These are phyloP conservation scores for Urophycis tenuis DNA, from an alignment of 2,797 vertebrate species.

Conservation along the genomic window DNA sequence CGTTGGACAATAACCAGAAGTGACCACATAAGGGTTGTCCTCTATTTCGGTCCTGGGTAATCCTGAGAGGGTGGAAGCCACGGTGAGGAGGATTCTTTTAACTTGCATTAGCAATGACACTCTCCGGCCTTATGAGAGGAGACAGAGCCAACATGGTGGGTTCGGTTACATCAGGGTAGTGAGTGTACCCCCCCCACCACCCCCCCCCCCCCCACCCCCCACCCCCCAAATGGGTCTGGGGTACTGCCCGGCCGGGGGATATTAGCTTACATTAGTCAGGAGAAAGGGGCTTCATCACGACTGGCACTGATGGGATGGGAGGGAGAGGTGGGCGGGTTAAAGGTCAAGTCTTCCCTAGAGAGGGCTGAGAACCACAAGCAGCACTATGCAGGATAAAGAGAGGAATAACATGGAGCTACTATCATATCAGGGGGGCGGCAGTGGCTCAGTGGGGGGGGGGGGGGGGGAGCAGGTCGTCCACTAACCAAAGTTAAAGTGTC, in stretches of 20 bases:
- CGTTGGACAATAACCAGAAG: slow-evolving; percentile 13
- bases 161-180: slow-evolving; percentile 52
- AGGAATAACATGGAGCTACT: slow-evolving; percentile 29
- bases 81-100: slow-evolving; percentile 42
- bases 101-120: slow-evolving; percentile 44
- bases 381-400: slow-evolving; percentile 40
- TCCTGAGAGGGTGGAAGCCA: slow-evolving; percentile 21
- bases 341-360: slow-evolving; percentile 52
- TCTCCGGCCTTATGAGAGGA: slow-evolving; percentile 39
- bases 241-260: slow-evolving; percentile 49
- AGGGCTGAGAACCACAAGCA: slow-evolving; percentile 53
- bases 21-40: background rate
- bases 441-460: too few relatives aligned
- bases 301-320: slow-evolving; percentile 31
- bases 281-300: slow-evolving; percentile 36
- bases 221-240: slow-evolving; percentile 37
- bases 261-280: slow-evolving; percentile 55
- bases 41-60: slow-evolving; percentile 17
- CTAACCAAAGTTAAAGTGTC: too few relatives aligned
- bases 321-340: slow-evolving; percentile 27
- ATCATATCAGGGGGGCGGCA: slow-evolving; percentile 39
- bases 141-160: slow-evolving; percentile 49
- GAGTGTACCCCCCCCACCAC: slow-evolving; percentile 8
- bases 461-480: too few relatives aligned
- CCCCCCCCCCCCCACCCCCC: background rate